Percentiles rank a stretch among this genome's conserved stretches.
Evolutionary conservation across 1,140 invertebrate species (phyloP).

Genomic region (Bemisia tabaci): DNA sequence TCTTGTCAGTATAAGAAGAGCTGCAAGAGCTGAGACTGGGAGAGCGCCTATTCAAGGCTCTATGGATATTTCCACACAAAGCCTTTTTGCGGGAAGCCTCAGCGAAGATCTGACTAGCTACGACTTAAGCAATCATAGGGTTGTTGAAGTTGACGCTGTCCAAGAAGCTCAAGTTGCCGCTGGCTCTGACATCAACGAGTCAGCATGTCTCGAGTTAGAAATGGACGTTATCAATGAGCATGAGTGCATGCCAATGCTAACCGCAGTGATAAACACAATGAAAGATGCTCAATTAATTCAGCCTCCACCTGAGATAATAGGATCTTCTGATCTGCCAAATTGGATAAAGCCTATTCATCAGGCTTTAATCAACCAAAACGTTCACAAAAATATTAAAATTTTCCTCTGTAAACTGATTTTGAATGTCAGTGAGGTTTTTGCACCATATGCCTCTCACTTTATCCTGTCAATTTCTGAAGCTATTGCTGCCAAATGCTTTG

Average conservation of each 20-base stretch:
- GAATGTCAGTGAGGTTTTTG: neutral
- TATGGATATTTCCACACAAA: neutral
- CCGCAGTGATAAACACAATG: neutral
- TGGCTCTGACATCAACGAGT: neutral
- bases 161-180: neutral
- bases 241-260: neutral
- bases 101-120: neutral
- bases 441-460: neutral
- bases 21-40: neutral
- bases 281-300: neutral
- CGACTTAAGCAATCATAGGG: neutral
- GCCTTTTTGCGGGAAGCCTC: neutral
- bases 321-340: neutral
- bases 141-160: neutral
- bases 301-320: neutral
- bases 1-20: neutral
- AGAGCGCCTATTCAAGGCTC: neutral
- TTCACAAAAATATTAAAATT: neutral
- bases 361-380: neutral
- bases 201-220: neutral
- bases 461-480: neutral
- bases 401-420: neutral
- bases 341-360: neutral
- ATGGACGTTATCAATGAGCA: neutral
- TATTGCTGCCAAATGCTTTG: neutral